Evolutionary conservation across 2,888 invertebrate species (phyloP).

Genomic region (Lepidocyrtoides sp.): DNA sequence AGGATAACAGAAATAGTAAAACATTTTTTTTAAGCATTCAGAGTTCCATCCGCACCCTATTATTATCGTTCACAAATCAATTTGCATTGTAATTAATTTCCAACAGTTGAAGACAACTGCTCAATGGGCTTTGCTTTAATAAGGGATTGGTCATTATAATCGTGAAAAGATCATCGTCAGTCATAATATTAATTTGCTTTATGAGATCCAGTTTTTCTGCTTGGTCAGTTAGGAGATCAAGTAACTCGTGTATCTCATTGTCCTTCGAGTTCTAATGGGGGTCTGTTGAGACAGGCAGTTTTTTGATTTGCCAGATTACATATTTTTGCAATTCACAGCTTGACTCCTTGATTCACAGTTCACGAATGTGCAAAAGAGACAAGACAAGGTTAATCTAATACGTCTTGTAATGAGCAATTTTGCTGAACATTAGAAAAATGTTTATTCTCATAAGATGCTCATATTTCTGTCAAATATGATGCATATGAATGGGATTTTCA

Average conservation of each 20-base stretch:
- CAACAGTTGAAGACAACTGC: slow-evolving; percentile 4
- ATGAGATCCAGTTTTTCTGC: slow-evolving; percentile 73
- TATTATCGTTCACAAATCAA: slow-evolving; percentile 72
- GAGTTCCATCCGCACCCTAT: slow-evolving; percentile 63
- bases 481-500: too few relatives aligned
- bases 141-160: slow-evolving; percentile 6
- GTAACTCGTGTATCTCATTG: not conserved
- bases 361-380: slow-evolving; percentile 15
- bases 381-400: slow-evolving; percentile 24
- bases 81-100: slow-evolving; percentile 74
- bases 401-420: too few relatives aligned
- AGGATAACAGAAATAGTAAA: not conserved
- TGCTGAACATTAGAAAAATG: too few relatives aligned
- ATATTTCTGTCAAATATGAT: too few relatives aligned
- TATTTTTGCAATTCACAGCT: not conserved
- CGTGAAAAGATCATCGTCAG: slow-evolving; percentile 32
- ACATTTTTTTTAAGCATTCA: not conserved
- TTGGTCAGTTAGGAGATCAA: not conserved
- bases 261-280: not conserved
- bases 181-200: slow-evolving; percentile 63
- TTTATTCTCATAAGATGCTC: too few relatives aligned
- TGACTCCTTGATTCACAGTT: not conserved
- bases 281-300: not conserved
- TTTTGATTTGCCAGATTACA: not conserved
- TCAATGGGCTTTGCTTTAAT: slow-evolving; percentile 33